Evolutionary conservation across 2,113 vertebrate genomes (phyloP).

Genomic region (Burhinus oedicnemus): DNA sequence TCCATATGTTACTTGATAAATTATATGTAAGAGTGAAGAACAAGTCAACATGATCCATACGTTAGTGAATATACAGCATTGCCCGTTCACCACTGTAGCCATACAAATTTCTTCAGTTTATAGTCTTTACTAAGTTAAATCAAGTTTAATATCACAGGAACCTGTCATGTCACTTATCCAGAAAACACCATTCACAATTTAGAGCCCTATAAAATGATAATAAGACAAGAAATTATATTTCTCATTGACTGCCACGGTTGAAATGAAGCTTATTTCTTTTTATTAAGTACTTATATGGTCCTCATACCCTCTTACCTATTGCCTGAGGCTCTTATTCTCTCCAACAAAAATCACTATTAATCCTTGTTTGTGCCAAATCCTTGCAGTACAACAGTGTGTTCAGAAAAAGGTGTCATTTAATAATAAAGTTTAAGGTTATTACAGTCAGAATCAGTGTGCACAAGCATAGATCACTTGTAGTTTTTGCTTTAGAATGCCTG

Average conservation of each 20-base stretch:
- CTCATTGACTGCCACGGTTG: background rate
- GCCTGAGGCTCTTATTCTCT: background rate
- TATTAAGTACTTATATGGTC: conserved; percentile 12
- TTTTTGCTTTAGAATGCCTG: background rate
- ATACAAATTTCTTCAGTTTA: background rate
- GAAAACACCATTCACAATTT: conserved; percentile 15
- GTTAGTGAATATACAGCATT: background rate
- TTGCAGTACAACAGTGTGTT: background rate
- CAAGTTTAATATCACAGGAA: background rate
- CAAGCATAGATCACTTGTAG: background rate
- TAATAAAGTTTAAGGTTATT: background rate
- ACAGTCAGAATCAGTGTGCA: background rate
- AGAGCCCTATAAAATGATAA: conserved; percentile 35
- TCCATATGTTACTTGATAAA: background rate
- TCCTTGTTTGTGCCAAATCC: conserved; percentile 7
- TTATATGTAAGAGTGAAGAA: background rate
- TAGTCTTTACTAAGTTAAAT: background rate
- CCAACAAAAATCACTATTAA: conserved; percentile 20
- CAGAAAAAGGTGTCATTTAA: background rate
- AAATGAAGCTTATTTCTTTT: conserved; percentile 30
- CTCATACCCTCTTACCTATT: background rate
- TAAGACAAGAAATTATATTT: conserved; percentile 12
- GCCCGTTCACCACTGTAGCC: background rate
- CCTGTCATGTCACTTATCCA: conserved; percentile 8
- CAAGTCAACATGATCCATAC: background rate